Conservation (phyloP, 2,797 vertebrate genomes). For the Babyrousa celebensis region DNA sequence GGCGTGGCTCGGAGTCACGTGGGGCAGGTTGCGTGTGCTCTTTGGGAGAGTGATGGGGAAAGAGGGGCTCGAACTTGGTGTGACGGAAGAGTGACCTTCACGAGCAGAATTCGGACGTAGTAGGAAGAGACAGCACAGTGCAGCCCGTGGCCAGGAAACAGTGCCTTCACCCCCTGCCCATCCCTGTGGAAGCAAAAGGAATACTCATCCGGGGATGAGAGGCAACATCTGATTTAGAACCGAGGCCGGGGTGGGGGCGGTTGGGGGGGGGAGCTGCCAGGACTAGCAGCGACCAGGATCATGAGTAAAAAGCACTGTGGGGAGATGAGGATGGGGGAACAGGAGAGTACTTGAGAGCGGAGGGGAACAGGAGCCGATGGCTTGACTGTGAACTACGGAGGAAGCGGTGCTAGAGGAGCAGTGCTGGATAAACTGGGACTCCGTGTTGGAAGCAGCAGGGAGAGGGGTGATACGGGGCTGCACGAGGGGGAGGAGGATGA, state of each 20-base stretch:
- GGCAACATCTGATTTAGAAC: neutral
- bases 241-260: no score
- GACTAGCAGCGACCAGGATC: no score
- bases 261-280: neutral
- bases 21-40: neutral
- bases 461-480: neutral
- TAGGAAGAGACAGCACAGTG: neutral
- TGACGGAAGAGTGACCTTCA: neutral
- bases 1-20: neutral
- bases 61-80: neutral
- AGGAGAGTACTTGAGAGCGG: neutral
- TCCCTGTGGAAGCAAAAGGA: neutral
- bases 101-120: neutral
- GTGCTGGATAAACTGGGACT: neutral
- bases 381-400: neutral
- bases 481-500: neutral
- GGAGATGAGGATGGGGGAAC: neutral
- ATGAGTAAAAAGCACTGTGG: neutral
- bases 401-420: neutral
- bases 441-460: fast-evolving
- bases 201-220: no score
- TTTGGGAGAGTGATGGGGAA: neutral
- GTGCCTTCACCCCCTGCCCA: no score
- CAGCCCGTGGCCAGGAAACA: fast-evolving
- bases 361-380: neutral